Evolutionary conservation across 2,113 vertebrate species (phyloP), one percentile per base, ranked within the genome.

Genomic region (Bolborhynchus lineola): DNA sequence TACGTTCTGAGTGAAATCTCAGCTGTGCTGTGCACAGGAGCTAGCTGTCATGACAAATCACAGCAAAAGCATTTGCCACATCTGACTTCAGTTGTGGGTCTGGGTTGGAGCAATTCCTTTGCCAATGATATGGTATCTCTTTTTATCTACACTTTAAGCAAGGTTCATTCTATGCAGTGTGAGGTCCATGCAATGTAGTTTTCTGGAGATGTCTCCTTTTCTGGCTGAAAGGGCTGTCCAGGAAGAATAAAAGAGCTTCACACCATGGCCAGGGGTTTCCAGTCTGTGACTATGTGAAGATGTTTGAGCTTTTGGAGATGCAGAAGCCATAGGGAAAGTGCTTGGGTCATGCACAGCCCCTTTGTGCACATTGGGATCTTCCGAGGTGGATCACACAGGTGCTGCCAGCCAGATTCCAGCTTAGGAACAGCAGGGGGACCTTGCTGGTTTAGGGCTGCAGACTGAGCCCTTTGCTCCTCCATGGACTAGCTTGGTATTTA

Each of bases 371-470:
- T 33, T 0, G 1, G 29, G 67, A 50, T 9, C 33, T 62, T 85
- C 67, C 64, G 70, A 31, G 70, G 41, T 31, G 82, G 21, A 41
- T 90, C 67, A 19, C 0, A 1, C 29, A 49, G 31, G 13, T 3
- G 0, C 42, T 88, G 44, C 52, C 3, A 6, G 35, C 44, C 49
- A 69, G 76, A 82, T 86, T 3, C 29, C 13, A 41, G 80, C 18
- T 70, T 11, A 14, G 69, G 81, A 78, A 13, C 60, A 49, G 35
- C 0, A 0, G 50, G 57, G 57, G 47, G 11, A 44, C 39, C 74
- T 68, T 0, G 0, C 2, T 2, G 39, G 18, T 78, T 65, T 75
- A 3, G 0, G 7, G 44, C 42, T 77, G 41, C 63, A 88, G 52
- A 37, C 21, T 41, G 46, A 93, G 21, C 9, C 13, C 50, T 55